Evolutionary conservation across 2,888 invertebrate genomes (phyloP).

Genomic region (Heteromurus nitidus): DNA sequence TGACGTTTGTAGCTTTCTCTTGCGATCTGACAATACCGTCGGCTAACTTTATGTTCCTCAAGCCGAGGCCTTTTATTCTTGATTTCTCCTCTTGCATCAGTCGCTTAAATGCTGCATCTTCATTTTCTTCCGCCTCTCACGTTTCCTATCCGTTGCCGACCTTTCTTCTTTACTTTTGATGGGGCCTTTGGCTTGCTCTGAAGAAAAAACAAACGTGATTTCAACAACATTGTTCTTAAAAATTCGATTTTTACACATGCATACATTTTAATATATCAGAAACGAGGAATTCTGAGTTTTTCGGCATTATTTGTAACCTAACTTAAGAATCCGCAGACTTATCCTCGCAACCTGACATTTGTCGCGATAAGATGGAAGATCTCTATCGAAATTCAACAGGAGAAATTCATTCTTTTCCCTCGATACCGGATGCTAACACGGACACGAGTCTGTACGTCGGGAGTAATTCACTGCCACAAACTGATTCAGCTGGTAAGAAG

Average conservation of each 20-base stretch:
- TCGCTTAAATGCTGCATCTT: conserved; percentile 80
- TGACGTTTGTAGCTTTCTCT: conserved; percentile 80
- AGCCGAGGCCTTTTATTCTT: conserved; percentile 76
- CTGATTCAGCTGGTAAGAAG: no score
- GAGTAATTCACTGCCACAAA: no score
- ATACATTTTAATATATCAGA: conserved; percentile 36
- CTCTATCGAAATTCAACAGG: no score
- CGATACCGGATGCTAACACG: no score
- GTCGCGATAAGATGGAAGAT: no score
- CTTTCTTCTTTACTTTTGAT: conserved; percentile 86
- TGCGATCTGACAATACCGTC: conserved; percentile 77
- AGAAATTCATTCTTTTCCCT: no score
- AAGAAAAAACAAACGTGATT: conserved; percentile 61
- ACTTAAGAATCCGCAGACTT: no score
- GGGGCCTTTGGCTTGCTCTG: conserved; percentile 78
- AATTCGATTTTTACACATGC: neutral
- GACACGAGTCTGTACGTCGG: no score
- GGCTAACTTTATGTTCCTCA: conserved; percentile 75
- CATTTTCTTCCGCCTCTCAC: conserved; percentile 92
- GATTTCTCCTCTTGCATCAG: conserved; percentile 76
- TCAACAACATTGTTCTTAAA: neutral
- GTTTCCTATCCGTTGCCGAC: conserved; percentile 89
- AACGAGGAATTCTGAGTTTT: conserved; percentile 66
- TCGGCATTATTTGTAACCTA: no score
- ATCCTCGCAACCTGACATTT: no score